These are phyloP conservation scores for Falco punctatus DNA, from an alignment of 2,113 vertebrate genomes.

Conservation along the genomic window DNA sequence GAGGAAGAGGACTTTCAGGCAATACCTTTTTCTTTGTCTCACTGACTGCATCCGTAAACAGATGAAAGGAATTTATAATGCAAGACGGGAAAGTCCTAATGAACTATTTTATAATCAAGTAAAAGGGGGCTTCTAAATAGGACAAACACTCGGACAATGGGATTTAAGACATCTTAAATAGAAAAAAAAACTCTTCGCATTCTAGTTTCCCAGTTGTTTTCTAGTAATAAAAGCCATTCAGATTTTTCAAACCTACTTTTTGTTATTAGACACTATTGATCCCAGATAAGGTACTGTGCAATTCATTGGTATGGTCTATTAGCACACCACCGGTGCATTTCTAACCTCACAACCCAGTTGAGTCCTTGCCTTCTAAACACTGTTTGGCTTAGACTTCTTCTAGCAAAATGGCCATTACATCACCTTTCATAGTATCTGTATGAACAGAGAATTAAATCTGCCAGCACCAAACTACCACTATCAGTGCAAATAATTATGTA, in stretches of 20 bases:
- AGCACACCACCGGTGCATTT: accelerated
- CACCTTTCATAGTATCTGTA: not conserved
- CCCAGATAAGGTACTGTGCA: not conserved
- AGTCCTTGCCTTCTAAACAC: not conserved
- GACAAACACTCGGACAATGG: not conserved
- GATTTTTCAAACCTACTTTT: not conserved
- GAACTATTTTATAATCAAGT: not conserved
- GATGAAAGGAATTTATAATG: not conserved
- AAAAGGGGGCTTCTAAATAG: not conserved
- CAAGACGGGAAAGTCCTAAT: not conserved
- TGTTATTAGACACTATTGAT: not conserved
- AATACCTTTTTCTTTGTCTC: not conserved
- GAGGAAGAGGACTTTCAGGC: not conserved
- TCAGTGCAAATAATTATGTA: not conserved
- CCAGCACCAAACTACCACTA: not conserved
- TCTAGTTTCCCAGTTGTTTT: not conserved
- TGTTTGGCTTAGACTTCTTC: not conserved
- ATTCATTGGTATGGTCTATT: not conserved
- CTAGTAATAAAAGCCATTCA: not conserved
- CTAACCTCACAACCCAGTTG: not conserved
- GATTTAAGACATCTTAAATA: not conserved
- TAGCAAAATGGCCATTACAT: not conserved
- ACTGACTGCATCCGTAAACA: not conserved
- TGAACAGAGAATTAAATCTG: not conserved
- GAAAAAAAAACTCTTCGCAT: not conserved